phyloP scores from a whole-genome alignment of 1,140 invertebrate species.

The Cephus cinctus region DNA sequence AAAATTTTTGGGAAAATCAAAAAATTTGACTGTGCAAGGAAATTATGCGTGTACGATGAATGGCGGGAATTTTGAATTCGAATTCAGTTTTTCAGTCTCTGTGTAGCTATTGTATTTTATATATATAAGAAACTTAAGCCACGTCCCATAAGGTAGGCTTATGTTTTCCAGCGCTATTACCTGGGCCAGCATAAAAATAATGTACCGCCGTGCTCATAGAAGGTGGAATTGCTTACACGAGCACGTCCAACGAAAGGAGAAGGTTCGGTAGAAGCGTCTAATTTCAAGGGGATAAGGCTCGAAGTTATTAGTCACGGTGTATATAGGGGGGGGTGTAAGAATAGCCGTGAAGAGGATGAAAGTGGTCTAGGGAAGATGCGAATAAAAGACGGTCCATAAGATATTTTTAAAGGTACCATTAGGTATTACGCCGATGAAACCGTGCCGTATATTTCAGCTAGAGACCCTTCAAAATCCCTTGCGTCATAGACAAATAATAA shows the following conservation, averaged over 20 bases:
- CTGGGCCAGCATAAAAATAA: slow-evolving; percentile 32
- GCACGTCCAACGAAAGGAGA: background rate
- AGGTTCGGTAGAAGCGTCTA: slow-evolving; percentile 25
- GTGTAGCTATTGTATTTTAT: no score
- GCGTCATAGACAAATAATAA: no score
- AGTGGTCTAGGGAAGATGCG: slow-evolving; percentile 28
- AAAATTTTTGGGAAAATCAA: no score
- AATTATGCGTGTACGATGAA: no score
- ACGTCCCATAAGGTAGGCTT: slow-evolving; percentile 32
- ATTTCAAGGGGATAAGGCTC: slow-evolving; percentile 40
- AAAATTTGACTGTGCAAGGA: no score
- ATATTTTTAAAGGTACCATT: no score
- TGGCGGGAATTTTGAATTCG: no score
- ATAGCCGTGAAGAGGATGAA: slow-evolving; percentile 16
- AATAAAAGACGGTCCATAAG: slow-evolving; percentile 26
- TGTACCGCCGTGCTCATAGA: slow-evolving; percentile 18
- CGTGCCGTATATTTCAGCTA: no score
- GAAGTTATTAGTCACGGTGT: slow-evolving; percentile 41
- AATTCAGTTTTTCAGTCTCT: no score
- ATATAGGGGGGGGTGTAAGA: slow-evolving; percentile 7
- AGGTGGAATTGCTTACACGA: slow-evolving; percentile 4
- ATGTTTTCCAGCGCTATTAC: slow-evolving; percentile 36
- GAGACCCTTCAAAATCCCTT: no score
- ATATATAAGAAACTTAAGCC: no score
- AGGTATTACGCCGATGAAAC: no score